A percentile compares a stretch with the other conserved stretches of the same genome.
phyloP scores from a whole-genome alignment of 2,888 invertebrate genomes.

The Mythimna albipuncta region DNA sequence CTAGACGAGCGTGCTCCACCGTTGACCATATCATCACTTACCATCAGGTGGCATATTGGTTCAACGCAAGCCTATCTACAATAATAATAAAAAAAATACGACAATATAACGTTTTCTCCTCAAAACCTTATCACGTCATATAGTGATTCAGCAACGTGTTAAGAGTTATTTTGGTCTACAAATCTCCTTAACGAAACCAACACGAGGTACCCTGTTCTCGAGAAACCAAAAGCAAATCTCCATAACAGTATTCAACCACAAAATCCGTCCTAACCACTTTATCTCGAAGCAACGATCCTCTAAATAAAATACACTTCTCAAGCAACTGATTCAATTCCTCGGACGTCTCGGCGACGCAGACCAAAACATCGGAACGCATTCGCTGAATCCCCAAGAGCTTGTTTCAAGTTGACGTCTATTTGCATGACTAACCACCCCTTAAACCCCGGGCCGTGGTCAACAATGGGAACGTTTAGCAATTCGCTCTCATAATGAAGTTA shows the following conservation, averaged over 20 bases:
- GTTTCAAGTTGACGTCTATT: slow-evolving; percentile 83
- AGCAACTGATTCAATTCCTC: slow-evolving; percentile 61
- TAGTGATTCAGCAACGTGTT: too few species aligned
- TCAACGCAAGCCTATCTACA: too few species aligned
- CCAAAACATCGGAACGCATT: slow-evolving; percentile 70
- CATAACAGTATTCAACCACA: slow-evolving; percentile 11
- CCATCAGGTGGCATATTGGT: too few species aligned
- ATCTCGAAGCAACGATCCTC: slow-evolving; percentile 39
- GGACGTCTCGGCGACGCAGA: slow-evolving; percentile 52
- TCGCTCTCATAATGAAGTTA: slow-evolving; percentile 88
- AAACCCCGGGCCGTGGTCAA: slow-evolving; percentile 81
- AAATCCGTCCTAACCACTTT: slow-evolving; percentile 21
- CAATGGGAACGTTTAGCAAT: slow-evolving; percentile 88
- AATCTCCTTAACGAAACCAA: background rate
- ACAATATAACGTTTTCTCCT: too few species aligned
- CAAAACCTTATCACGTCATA: background rate
- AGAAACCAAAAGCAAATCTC: slow-evolving; percentile 16
- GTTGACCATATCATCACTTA: too few species aligned
- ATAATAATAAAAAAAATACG: background rate
- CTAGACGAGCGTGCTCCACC: too few species aligned
- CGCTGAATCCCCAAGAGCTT: slow-evolving; percentile 71
- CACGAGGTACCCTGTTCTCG: background rate
- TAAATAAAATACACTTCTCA: slow-evolving; percentile 51
- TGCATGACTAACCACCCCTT: slow-evolving; percentile 85
- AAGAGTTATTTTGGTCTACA: background rate